Percentiles rank a stretch among this genome's conserved stretches.
These are phyloP conservation scores for Chelonia mydas DNA, from an alignment of 2,797 vertebrate genomes.

Conservation along the genomic window DNA sequence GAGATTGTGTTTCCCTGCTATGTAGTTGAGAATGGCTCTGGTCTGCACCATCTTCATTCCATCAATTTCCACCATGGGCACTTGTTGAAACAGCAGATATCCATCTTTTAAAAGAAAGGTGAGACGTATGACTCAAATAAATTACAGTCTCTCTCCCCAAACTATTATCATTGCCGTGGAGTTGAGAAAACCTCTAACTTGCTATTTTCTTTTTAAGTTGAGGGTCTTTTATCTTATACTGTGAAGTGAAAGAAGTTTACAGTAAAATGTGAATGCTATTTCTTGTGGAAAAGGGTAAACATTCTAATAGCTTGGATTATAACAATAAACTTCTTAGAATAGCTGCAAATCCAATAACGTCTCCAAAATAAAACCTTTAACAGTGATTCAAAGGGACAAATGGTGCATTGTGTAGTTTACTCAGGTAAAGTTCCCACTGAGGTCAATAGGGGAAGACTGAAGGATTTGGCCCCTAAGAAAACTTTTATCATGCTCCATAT, in stretches of 20 bases:
- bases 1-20: slow-evolving; percentile 83
- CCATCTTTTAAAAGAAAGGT: slow-evolving; percentile 79
- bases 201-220: rapidly evolving
- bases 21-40: slow-evolving; percentile 85
- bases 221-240: neutral
- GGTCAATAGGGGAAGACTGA: neutral
- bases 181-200: neutral
- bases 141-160: neutral
- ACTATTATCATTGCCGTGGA: neutral
- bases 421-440: neutral
- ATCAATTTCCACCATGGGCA: slow-evolving; percentile 84
- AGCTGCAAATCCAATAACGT: neutral
- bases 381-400: neutral
- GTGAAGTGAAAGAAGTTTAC: neutral
- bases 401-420: rapidly evolving
- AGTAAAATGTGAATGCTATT: neutral
- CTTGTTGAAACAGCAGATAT: slow-evolving; percentile 78
- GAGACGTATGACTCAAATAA: neutral
- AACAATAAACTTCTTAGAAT: neutral
- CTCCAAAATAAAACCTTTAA: neutral
- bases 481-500: neutral
- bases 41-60: slow-evolving; percentile 86
- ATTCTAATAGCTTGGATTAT: neutral
- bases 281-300: neutral
- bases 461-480: neutral